Conservation (phyloP, 2,888 invertebrate species). For the Pasiphila rectangulata region DNA sequence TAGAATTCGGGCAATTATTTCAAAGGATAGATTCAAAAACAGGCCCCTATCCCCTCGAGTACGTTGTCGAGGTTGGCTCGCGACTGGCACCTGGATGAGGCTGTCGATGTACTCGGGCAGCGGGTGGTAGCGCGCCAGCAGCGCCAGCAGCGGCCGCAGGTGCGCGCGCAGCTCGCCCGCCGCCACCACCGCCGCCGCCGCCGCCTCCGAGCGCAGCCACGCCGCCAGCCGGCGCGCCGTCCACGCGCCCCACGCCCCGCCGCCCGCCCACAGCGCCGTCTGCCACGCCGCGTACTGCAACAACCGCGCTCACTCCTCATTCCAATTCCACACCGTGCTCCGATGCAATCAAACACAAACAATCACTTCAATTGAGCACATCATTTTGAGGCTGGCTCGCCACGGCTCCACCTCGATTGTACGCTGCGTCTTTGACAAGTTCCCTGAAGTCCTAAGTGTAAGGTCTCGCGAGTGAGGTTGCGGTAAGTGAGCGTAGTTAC, state of each 20-base stretch:
- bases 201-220: slow-evolving; percentile 37
- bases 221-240: slow-evolving; percentile 37
- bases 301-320: not conserved
- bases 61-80: no score
- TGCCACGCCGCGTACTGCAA: slow-evolving; percentile 45
- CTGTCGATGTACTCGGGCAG: slow-evolving; percentile 41
- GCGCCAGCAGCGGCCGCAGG: slow-evolving; percentile 37
- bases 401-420: no score
- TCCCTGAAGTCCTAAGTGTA: no score
- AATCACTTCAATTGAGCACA: no score
- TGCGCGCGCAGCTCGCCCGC: slow-evolving; percentile 43
- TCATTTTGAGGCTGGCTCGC: no score
- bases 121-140: slow-evolving; percentile 45
- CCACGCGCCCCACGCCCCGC: slow-evolving; percentile 40
- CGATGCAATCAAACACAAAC: no score
- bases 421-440: no score
- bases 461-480: no score
- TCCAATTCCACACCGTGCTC: not conserved
- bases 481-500: slow-evolving; percentile 24
- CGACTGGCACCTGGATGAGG: slow-evolving; percentile 39
- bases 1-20: no score
- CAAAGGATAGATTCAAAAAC: no score
- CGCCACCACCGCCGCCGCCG: slow-evolving; percentile 38
- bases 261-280: slow-evolving; percentile 35
- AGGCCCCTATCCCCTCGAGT: no score